phyloP scores from a whole-genome alignment of 1,140 invertebrate genomes.

The Lasioglossum baleicum region DNA sequence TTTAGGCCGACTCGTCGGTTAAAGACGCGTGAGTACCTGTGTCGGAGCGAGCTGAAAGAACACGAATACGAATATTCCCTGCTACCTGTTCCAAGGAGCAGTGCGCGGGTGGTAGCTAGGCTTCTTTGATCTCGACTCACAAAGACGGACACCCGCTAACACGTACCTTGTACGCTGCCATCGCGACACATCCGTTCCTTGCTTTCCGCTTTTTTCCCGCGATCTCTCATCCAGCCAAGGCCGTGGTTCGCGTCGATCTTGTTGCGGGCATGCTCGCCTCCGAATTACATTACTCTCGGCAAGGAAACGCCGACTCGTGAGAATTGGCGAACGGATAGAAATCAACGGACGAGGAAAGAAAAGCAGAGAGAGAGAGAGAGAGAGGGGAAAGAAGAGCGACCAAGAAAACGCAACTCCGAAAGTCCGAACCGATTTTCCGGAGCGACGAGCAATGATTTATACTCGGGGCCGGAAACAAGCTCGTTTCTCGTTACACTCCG shows the following conservation, averaged over 20 bases:
- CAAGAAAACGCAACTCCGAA: background rate
- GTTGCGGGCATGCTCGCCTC: no score
- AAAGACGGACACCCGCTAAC: conserved; percentile 17
- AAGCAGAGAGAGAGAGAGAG: background rate
- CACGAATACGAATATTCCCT: conserved; percentile 17
- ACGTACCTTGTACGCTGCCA: background rate
- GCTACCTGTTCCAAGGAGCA: conserved; percentile 26
- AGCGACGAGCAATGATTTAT: no score
- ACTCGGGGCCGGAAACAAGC: background rate
- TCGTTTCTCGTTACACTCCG: background rate
- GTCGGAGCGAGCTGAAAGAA: conserved; percentile 15
- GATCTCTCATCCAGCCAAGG: no score
- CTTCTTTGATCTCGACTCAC: conserved; percentile 30
- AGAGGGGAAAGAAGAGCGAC: background rate
- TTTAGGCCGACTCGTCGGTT: background rate
- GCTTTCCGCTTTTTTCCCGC: background rate
- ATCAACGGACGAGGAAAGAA: background rate
- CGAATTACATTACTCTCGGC: no score
- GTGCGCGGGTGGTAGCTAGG: conserved; percentile 14
- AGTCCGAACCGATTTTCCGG: background rate
- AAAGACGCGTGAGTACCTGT: conserved; percentile 9
- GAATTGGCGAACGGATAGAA: no score
- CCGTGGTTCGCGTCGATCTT: no score
- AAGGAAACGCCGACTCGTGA: no score
- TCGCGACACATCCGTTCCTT: background rate